Evolutionary conservation across 1,140 invertebrate genomes (phyloP).

Genomic region (Xylocopa sonorina): DNA sequence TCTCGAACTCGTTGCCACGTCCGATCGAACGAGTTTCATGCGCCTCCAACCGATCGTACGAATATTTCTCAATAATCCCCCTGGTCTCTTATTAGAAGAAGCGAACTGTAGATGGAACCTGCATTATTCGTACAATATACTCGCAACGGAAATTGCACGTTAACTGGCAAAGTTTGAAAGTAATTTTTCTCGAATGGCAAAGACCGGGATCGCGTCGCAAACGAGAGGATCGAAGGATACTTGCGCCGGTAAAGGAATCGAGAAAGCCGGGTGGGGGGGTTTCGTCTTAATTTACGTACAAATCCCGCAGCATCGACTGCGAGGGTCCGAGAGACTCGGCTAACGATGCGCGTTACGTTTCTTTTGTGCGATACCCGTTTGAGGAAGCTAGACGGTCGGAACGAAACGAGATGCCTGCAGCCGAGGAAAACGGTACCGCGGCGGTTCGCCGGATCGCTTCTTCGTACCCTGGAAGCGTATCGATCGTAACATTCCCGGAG

Average conservation of each 20-base stretch:
- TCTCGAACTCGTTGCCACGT: no score
- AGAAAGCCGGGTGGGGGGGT: no score
- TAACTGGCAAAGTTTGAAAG: no score
- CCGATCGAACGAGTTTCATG: no score
- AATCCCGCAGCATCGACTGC: background rate
- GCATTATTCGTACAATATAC: no score
- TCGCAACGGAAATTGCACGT: no score
- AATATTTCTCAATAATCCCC: no score
- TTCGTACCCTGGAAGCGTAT: conserved; percentile 22
- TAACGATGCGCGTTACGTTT: conserved; percentile 14
- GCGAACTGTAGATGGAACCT: no score
- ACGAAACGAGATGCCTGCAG: conserved; percentile 21
- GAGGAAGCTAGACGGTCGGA: background rate
- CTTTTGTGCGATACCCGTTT: conserved; percentile 11
- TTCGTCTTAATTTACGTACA: background rate
- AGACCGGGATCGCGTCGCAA: rapidly evolving
- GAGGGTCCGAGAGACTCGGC: background rate
- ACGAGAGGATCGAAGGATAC: background rate
- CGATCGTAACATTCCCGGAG: conserved; percentile 12
- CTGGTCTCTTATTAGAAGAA: no score
- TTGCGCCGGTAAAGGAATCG: background rate
- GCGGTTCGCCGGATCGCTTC: background rate
- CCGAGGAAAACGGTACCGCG: no score
- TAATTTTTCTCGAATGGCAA: background rate
- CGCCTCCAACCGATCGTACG: no score